These are phyloP conservation scores for Thymelicus sylvestris DNA, from an alignment of 2,888 invertebrate species.

Conservation along the genomic window DNA sequence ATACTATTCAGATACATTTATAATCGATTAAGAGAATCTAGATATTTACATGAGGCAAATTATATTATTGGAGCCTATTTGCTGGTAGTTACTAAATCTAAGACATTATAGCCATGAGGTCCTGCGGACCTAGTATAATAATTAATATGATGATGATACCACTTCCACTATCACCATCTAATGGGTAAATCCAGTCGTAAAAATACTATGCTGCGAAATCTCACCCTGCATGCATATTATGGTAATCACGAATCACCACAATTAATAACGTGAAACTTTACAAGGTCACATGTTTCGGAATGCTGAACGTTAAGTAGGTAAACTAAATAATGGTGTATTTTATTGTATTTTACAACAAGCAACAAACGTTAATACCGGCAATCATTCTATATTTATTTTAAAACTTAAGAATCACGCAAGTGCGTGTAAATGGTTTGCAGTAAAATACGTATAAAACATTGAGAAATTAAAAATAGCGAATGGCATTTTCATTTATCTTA, in stretches of 20 bases:
- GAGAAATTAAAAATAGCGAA: background rate
- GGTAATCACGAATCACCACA: conserved; percentile 45
- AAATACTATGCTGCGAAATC: conserved; percentile 34
- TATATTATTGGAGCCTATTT: too few relatives aligned
- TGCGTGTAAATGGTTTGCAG: background rate
- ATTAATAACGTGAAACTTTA: conserved; percentile 50
- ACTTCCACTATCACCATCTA: too few relatives aligned
- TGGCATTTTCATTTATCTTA: background rate
- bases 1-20: too few relatives aligned
- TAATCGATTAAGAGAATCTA: too few relatives aligned
- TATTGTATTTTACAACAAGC: background rate
- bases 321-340: background rate
- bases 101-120: too few relatives aligned
- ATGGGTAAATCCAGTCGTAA: conserved; percentile 49
- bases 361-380: background rate
- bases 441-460: background rate
- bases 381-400: background rate
- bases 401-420: background rate
- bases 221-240: conserved; percentile 40
- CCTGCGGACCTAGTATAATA: too few relatives aligned
- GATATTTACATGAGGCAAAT: too few relatives aligned
- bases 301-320: conserved; percentile 32
- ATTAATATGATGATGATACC: too few relatives aligned
- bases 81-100: too few relatives aligned
- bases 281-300: conserved; percentile 46